phyloP scores from a whole-genome alignment of 2,797 vertebrate genomes.

The Esox masquinongy region DNA sequence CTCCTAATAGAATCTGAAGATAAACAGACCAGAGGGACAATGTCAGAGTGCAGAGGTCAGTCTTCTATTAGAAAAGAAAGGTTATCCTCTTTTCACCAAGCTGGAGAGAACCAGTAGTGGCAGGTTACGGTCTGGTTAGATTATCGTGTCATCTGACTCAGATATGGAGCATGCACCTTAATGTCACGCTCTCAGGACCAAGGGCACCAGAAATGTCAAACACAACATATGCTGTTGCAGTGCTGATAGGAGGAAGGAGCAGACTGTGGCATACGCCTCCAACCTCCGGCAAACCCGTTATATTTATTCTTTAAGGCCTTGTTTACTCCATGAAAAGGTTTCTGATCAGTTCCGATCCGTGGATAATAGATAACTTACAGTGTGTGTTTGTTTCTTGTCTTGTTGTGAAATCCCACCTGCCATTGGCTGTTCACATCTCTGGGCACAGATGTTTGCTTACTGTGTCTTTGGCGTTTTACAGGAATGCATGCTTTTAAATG shows the following conservation, averaged over 20 bases:
- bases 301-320: slow-evolving; percentile 1
- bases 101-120: not conserved
- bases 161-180: slow-evolving; percentile 8
- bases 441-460: not conserved
- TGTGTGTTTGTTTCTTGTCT: slow-evolving; percentile 13
- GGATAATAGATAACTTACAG: slow-evolving; percentile 17
- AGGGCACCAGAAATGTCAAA: slow-evolving; percentile 42
- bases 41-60: not conserved
- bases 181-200: slow-evolving; percentile 13
- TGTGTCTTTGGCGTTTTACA: not conserved
- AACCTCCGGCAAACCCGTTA: not conserved
- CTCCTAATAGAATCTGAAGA: not conserved
- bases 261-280: not conserved
- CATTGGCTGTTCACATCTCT: slow-evolving; percentile 4
- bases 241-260: slow-evolving; percentile 2
- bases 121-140: slow-evolving; percentile 8
- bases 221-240: slow-evolving; percentile 29
- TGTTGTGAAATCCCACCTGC: slow-evolving; percentile 7
- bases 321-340: slow-evolving; percentile 15
- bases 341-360: slow-evolving; percentile 9
- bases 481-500: not conserved
- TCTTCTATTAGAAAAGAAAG: not conserved
- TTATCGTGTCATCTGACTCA: slow-evolving; percentile 10
- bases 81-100: slow-evolving; percentile 4
- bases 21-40: not conserved